phyloP scores from a whole-genome alignment of 2,888 invertebrate species.

The Acronicta aceris region DNA sequence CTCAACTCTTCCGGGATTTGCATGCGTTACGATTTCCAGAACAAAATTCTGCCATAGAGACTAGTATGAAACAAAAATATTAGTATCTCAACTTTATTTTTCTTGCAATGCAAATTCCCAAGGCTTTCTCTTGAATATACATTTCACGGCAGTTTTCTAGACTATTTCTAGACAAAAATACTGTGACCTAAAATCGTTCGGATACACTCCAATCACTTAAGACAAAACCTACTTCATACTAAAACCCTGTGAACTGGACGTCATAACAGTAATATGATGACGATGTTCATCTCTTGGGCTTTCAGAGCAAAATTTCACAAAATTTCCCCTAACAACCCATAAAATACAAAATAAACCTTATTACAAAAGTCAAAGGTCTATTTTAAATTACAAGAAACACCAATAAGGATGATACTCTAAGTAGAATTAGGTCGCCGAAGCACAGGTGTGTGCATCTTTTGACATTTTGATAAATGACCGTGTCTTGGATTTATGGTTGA shows the following conservation, averaged over 20 bases:
- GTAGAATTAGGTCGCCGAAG: conserved; percentile 68
- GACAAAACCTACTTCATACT: conserved; percentile 38
- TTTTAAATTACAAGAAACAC: conserved; percentile 31
- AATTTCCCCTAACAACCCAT: conserved; percentile 42
- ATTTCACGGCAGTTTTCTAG: not conserved
- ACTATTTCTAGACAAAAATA: conserved; percentile 6
- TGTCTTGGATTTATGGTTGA: conserved; percentile 63
- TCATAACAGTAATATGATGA: conserved; percentile 76
- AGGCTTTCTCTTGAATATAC: not conserved
- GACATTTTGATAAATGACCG: conserved; percentile 73
- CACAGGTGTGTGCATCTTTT: conserved; percentile 73
- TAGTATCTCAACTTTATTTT: conserved; percentile 5
- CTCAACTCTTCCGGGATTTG: conserved; percentile 16
- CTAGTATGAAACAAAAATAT: conserved; percentile 18
- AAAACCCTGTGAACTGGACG: conserved; percentile 51
- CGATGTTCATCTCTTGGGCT: conserved; percentile 67
- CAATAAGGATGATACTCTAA: conserved; percentile 51
- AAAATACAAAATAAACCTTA: conserved; percentile 50
- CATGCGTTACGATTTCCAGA: conserved; percentile 8
- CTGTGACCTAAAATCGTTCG: not conserved
- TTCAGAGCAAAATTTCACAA: conserved; percentile 49
- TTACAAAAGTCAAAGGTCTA: conserved; percentile 10
- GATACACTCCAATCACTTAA: conserved; percentile 53
- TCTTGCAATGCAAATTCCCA: conserved; percentile 24
- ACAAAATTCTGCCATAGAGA: conserved; percentile 33